phyloP scores from a whole-genome alignment of 2,113 vertebrate genomes.

The Columba janthina region DNA sequence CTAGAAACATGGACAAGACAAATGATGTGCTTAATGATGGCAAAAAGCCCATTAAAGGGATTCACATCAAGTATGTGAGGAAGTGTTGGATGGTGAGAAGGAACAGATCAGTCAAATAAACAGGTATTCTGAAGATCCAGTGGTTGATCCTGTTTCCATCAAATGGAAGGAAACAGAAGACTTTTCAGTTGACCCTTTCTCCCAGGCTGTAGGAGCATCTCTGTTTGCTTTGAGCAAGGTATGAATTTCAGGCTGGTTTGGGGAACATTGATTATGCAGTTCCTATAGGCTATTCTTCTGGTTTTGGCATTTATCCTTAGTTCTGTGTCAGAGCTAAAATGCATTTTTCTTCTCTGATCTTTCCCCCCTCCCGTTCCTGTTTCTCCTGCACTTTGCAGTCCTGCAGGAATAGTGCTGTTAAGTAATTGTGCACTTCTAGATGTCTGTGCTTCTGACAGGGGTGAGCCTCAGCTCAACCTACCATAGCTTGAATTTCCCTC shows the following conservation, averaged over 20 bases:
- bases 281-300: not conserved
- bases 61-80: not conserved
- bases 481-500: conserved; percentile 11
- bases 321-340: not conserved
- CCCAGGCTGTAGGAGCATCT: not conserved
- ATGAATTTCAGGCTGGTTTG: not conserved
- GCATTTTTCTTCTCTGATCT: not conserved
- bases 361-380: not conserved
- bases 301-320: not conserved
- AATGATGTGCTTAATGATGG: not conserved
- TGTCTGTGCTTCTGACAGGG: not conserved
- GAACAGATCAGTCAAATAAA: not conserved
- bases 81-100: not conserved
- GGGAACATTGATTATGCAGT: not conserved
- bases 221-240: not conserved
- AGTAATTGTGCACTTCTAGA: not conserved
- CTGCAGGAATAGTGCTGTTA: not conserved
- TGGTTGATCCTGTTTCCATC: not conserved
- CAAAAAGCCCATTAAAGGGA: not conserved
- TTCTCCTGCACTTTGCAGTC: not conserved
- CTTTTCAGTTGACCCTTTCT: not conserved
- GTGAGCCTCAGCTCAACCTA: not conserved
- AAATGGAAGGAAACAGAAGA: not conserved
- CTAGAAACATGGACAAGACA: not conserved
- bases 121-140: not conserved